phyloP scores from a whole-genome alignment of 35 echinoderm and acorn worm genomes.

The Amphiura filiformis region DNA sequence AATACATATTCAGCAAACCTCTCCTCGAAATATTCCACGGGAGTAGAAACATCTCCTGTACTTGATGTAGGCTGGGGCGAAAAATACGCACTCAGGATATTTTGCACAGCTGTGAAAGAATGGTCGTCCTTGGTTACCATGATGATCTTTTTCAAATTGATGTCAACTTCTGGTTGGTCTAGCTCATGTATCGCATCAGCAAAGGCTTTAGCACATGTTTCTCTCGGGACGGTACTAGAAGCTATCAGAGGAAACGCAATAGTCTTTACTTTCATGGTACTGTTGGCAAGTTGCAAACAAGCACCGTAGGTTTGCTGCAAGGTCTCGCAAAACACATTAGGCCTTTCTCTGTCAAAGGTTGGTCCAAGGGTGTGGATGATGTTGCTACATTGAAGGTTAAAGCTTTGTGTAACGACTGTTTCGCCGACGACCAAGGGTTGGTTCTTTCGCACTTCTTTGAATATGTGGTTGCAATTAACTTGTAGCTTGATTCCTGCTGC shows the following conservation, averaged over 20 bases:
- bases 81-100: background rate
- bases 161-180: background rate
- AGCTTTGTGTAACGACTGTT: background rate
- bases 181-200: background rate
- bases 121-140: background rate
- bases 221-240: background rate
- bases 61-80: too few relatives aligned
- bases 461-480: background rate
- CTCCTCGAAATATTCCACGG: too few relatives aligned
- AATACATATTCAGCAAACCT: too few relatives aligned
- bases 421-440: background rate
- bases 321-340: background rate
- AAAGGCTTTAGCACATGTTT: background rate
- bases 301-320: background rate
- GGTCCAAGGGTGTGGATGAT: background rate
- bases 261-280: background rate
- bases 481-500: background rate
- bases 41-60: too few relatives aligned
- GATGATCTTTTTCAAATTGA: background rate
- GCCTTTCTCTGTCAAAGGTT: background rate
- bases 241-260: background rate
- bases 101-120: background rate
- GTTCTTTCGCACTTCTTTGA: background rate
- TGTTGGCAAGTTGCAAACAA: background rate
- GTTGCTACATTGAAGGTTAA: background rate